Base-by-base conservation (phyloP, 2,797 vertebrate species). In the Podarcis siculus region DNA sequence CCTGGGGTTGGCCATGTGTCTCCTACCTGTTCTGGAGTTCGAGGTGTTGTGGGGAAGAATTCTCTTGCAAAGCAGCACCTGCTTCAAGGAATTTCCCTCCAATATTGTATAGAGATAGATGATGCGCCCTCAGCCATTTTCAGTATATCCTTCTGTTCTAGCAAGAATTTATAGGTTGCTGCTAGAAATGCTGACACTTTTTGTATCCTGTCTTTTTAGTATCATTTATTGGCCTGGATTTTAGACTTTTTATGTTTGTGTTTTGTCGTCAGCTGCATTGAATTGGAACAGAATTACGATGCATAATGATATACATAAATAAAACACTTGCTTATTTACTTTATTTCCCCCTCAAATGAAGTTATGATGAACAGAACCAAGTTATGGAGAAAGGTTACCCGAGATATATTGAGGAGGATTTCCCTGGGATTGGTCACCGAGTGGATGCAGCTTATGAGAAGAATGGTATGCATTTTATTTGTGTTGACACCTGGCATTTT, bases 371-470 rank as follows among this genome's bases (percentile, higher is more conserved):
- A 94, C 95, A 95, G 27, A 92, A 80, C 0, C 95, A 96, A 21
- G 91, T 92, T 64, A 98, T 99, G 98, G 98, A 99, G 45, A 89
- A 87, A 17, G 98, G 96, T 42, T 99, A 95, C 93, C 98, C 99
- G 55, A 97, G 94, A 93, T 86, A 96, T 49, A 98, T 98, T 79
- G 97, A 98, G 85, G 96, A 97, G 0, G 97, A 98, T 89, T 99
- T 99, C 1, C 96, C 98, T 25, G 99, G 99, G 91, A 98, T 99
- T 89, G 97, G 97, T 72, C 98, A 98, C 0, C 98, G 97, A 92
- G 96, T 99, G 55, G 98, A 99, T 87, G 98, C 99, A 5, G 98
- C 96, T 64, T 96, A 95, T 42, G 96, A 98, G 95, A 97, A 97
- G 94, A 96, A 98, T 21, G 99, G 99, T 99, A 97, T 75, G 3